Evolutionary conservation across 2,888 invertebrate genomes (phyloP), one percentile per base, ranked within the genome.

Genomic region (Chrysodeixis includens): DNA sequence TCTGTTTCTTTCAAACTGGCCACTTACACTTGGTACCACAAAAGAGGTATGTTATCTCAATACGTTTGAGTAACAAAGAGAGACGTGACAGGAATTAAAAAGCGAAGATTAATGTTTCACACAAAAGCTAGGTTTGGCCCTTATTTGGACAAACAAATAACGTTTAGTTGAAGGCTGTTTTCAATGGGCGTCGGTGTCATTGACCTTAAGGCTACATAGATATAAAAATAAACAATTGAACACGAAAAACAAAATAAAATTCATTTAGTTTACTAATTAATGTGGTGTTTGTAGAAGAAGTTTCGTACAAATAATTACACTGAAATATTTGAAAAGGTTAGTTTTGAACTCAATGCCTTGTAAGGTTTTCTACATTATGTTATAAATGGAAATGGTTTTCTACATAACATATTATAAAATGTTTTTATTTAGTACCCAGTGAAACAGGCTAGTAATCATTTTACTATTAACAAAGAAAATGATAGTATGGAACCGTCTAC

Each of bases 241-340:
- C 3, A 20, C 6, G 52, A 52, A 26, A 52, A 52, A 52, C 10
- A 30, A 35, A 0, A 5, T 14, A 14, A 4, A n/a, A n/a, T 35
- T 35, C 2, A 14, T 32, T 32, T 14, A 5, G 4, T 12, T 35
- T 56, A 61, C 56, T 71, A 57, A 63, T 59, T 22, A 74, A 49
- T 30, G 10, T 55, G 49, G 20, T 67, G 9, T 46, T 40, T n/a
- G 52, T 22, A 14, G 63, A 68, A 75, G 58, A 2, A 35, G 12
- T 14, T 14, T 35, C 3, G 14, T 14, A n/a, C n/a, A n/a, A n/a
- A n/a, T n/a, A n/a, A n/a, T n/a, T n/a, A n/a, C n/a, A n/a, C n/a
- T n/a, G n/a, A n/a, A n/a, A n/a, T n/a, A n/a, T n/a, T n/a, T n/a
- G n/a, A n/a, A n/a, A n/a, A n/a, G n/a, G n/a, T n/a, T n/a, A n/a